Evolutionary conservation across 2,113 vertebrate species (phyloP).

Genomic region (Procavia capensis): DNA sequence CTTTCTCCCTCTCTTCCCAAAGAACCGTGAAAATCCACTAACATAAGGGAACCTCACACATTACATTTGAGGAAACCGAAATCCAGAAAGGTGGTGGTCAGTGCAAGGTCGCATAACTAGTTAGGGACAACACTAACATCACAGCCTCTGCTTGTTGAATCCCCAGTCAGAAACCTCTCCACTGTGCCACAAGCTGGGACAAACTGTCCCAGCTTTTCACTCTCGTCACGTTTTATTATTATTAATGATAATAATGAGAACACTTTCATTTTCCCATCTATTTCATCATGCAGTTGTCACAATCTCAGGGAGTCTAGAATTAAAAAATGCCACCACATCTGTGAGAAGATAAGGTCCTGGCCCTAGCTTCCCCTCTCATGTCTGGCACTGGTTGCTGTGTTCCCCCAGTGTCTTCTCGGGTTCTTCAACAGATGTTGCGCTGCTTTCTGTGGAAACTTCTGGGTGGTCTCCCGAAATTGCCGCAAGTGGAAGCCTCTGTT

Average conservation of each 20-base stretch:
- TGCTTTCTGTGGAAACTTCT: slow-evolving; percentile 43
- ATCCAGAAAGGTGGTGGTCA: background rate
- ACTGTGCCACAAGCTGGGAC: accelerated
- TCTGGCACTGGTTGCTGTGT: background rate
- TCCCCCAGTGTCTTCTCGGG: background rate
- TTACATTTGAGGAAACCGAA: background rate
- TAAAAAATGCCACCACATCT: accelerated
- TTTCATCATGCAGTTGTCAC: no score
- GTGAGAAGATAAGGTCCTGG: background rate
- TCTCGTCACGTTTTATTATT: accelerated
- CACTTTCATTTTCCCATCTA: background rate
- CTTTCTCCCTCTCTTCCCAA: background rate
- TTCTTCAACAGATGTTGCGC: slow-evolving; percentile 33
- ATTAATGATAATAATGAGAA: accelerated
- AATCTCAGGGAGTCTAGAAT: background rate
- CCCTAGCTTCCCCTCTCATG: background rate
- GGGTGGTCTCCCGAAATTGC: slow-evolving; percentile 55
- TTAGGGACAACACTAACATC: no score
- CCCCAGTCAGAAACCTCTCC: accelerated
- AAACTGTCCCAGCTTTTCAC: accelerated
- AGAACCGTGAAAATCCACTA: background rate
- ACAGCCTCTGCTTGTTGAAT: accelerated
- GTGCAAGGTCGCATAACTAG: no score
- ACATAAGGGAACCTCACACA: accelerated
- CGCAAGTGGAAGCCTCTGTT: background rate